Base-by-base conservation (phyloP, 2,888 invertebrate species). In the Cerceris rybyensis region DNA sequence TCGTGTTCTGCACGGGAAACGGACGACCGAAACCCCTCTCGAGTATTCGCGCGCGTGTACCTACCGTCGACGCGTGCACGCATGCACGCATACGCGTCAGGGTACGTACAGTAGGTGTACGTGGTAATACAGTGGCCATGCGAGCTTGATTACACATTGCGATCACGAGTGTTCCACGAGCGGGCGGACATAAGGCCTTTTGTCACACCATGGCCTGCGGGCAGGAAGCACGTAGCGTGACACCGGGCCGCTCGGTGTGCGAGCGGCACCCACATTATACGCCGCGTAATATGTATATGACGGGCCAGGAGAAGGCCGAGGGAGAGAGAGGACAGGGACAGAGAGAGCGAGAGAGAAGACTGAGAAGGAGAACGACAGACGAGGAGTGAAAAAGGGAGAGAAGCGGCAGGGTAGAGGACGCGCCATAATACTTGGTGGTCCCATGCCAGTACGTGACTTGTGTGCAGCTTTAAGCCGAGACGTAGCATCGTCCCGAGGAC, bases 151-250 rank as follows among this genome's bases (percentile, higher is more conserved):
- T 91, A 90, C 91, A 89, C 91, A 91, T 91, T 90, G 90, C 90
- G 89, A 91, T 90, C 91, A 91, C 91, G 91, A 89, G 90, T 90
- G 89, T 90, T 87, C 88, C 88, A 88, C 90, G 90, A 88, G 89
- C 87, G 86, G 82, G 85, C 86, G 89, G 89, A 90, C 88, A 88
- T 89, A 86, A 88, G 90, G 88, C 89, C 88, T 88, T 89, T 89
- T 87, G 90, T 89, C 86, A 86, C 87, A 83, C 80, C 87, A 85
- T 83, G 87, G 87, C 87, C 89, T 87, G 86, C 87, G 89, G 87
- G 90, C 91, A 91, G 91, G 91, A 90, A 90, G 90, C 90, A 89
- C 91, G 91, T 91, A 91, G 91, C 90, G 90, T 91, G 91, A 91
- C 91, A 91, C 90, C 89, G 85, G 88, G 78, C 82, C 79, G 81